Conservation (phyloP, 2,113 vertebrate genomes). For the Podarcis muralis region DNA sequence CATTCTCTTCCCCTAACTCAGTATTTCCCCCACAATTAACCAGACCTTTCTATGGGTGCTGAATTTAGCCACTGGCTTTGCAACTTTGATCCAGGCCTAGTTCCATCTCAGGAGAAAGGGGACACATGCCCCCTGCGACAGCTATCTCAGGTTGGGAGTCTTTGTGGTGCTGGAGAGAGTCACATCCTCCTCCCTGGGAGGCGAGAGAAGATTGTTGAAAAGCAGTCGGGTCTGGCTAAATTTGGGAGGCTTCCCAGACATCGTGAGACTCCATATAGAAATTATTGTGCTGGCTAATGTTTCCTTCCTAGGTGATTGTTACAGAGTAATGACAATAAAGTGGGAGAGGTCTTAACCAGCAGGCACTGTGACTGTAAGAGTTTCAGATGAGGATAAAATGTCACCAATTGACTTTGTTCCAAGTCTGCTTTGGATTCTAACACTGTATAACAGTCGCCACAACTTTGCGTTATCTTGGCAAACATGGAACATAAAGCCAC, state of each 20-base stretch:
- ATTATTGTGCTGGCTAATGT: background rate
- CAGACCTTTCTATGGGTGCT: background rate
- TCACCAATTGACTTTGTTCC: background rate
- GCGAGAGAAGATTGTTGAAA: background rate
- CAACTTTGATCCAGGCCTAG: background rate
- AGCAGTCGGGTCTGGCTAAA: background rate
- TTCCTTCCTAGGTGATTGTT: background rate
- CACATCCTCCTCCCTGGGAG: background rate
- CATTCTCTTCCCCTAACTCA: background rate
- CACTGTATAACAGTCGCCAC: background rate
- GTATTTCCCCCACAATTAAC: background rate
- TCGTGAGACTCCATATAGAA: background rate
- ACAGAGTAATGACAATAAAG: background rate
- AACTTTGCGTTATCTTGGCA: background rate
- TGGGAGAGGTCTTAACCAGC: background rate
- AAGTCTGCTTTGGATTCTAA: background rate
- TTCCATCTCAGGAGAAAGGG: background rate
- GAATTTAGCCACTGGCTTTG: background rate
- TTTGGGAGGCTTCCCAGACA: background rate
- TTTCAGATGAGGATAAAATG: background rate
- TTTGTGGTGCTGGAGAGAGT: background rate
- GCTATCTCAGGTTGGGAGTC: no score
- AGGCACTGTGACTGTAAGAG: background rate
- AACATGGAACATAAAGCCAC: background rate
- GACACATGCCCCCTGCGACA: accelerated